phyloP scores from a whole-genome alignment of 2,113 vertebrate species.

The Xenopus borealis region DNA sequence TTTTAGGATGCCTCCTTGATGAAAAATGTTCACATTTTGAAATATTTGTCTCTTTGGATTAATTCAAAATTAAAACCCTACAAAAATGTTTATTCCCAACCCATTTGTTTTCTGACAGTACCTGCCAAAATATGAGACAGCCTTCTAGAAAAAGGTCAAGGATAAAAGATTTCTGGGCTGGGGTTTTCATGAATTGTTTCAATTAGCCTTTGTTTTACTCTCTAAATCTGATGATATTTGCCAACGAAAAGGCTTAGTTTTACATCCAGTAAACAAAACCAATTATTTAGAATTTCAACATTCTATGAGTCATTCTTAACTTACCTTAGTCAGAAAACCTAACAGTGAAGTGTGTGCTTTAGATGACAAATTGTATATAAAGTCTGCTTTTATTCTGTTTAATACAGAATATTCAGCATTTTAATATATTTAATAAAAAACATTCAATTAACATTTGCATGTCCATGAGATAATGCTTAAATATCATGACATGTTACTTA shows the following conservation, averaged over 20 bases:
- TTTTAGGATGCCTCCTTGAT: not conserved
- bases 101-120: conserved; percentile 2
- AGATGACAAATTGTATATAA: not conserved
- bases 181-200: not conserved
- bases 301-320: not conserved
- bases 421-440: no score
- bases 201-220: conserved; percentile 25
- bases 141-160: conserved; percentile 15
- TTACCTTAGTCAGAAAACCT: not conserved
- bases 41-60: not conserved
- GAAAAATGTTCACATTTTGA: conserved; percentile 14
- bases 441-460: no score
- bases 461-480: no score
- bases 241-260: not conserved
- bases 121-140: conserved; percentile 1
- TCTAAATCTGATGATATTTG: conserved; percentile 10
- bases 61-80: conserved; percentile 27
- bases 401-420: not conserved
- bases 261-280: conserved; percentile 19
- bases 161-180: conserved; percentile 4
- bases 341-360: not conserved
- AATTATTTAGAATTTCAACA: not conserved
- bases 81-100: conserved; percentile 16
- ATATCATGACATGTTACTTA: no score
- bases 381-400: not conserved